Conservation (phyloP, 2,113 vertebrate genomes). For the Notiomystis cincta region DNA sequence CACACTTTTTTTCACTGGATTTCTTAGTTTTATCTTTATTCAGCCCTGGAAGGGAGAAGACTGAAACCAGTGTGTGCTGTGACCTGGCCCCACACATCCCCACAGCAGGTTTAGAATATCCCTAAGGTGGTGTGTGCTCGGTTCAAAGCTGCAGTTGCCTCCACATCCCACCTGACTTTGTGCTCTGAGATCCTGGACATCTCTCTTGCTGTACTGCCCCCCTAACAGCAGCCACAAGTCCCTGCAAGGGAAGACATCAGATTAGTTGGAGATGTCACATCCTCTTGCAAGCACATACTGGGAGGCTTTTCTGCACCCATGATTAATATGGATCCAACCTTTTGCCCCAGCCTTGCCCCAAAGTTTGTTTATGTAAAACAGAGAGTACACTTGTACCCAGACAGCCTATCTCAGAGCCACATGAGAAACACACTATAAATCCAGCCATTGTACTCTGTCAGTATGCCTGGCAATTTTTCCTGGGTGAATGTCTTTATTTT, state of each 20-base stretch:
- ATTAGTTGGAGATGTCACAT: too few species aligned
- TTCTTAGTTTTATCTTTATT: slow-evolving; percentile 12
- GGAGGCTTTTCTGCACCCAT: neutral
- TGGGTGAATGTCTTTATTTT: neutral
- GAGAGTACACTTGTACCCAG: neutral
- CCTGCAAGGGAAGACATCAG: neutral
- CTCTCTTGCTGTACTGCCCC: neutral
- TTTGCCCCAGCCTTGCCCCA: neutral
- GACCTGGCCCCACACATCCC: neutral
- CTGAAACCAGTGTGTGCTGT: neutral
- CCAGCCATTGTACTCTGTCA: neutral
- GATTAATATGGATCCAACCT: neutral
- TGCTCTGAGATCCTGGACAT: neutral
- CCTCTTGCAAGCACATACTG: neutral
- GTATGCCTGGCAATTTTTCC: neutral
- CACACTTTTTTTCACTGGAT: neutral
- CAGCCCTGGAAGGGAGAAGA: neutral
- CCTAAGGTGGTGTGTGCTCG: fast-evolving
- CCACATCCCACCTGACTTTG: neutral
- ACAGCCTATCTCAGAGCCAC: neutral
- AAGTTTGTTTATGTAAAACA: neutral
- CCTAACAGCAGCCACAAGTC: neutral
- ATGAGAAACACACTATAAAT: neutral
- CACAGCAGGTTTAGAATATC: neutral
- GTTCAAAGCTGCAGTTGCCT: neutral